Evolutionary conservation across 2,888 invertebrate species (phyloP).

Genomic region (Priocnemis perturbator): DNA sequence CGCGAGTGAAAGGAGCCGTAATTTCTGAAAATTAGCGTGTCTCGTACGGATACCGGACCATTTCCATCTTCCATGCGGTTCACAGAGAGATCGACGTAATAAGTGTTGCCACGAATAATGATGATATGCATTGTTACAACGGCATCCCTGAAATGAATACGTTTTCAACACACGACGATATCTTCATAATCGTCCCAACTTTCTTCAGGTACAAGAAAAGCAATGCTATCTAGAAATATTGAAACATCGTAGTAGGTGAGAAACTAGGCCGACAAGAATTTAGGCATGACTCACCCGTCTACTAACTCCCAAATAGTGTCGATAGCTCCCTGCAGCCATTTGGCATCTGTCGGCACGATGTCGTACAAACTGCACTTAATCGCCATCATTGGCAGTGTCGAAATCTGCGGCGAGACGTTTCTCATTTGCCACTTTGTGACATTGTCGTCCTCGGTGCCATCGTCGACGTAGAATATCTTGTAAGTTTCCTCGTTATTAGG

Average conservation of each 20-base stretch:
- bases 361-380: slow-evolving; percentile 79
- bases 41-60: slow-evolving; percentile 69
- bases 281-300: slow-evolving; percentile 26
- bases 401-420: slow-evolving; percentile 23
- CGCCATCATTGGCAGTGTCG: slow-evolving; percentile 74
- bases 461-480: slow-evolving; percentile 81
- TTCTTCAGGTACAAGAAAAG: neutral
- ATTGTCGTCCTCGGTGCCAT: slow-evolving; percentile 78
- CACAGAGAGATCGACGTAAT: slow-evolving; percentile 72
- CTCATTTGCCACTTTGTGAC: slow-evolving; percentile 75
- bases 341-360: slow-evolving; percentile 76
- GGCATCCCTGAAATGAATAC: slow-evolving; percentile 19
- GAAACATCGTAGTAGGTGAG: neutral
- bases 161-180: neutral
- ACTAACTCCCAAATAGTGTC: slow-evolving; percentile 61
- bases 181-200: neutral
- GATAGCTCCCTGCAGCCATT: slow-evolving; percentile 78
- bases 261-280: too few species aligned
- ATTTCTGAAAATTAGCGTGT: slow-evolving; percentile 75
- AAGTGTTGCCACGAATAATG: slow-evolving; percentile 40
- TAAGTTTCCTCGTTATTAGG: slow-evolving; percentile 71
- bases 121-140: slow-evolving; percentile 61
- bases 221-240: neutral
- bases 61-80: slow-evolving; percentile 28
- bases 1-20: slow-evolving; percentile 64